Evolutionary conservation across 2,797 vertebrate genomes (phyloP), one percentile per base, ranked within the genome.

Genomic region (Leuciscus waleckii): DNA sequence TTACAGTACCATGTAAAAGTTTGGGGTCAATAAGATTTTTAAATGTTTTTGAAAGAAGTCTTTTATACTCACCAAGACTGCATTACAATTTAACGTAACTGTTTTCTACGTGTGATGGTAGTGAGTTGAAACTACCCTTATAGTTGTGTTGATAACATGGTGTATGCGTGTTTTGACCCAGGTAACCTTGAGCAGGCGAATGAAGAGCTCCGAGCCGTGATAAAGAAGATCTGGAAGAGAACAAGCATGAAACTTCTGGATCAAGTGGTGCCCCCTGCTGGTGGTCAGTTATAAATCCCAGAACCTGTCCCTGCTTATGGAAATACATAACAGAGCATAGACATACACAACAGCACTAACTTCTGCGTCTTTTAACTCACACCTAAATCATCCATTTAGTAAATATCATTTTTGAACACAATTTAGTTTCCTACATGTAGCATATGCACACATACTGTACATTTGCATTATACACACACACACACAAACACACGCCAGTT

Each of bases 141-240:
- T 86, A 79, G 69, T 46, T 39, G 61, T 8, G 54, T 19, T 2
- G 21, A 9, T 75, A 63, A 39, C 5, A 14, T 87, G 61, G 17
- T 89, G 51, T 73, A 29, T 77, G 17, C 89, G 43, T 73, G 37
- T 76, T 82, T 81, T 88, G 87, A 39, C 88, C 81, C 92, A 99
- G 98, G 98, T 83, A 99, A 99, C 92, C 94, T 99, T 75, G 98
- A 99, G 89, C 98, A 99, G 94, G 97, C 98, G 90, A 99, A 99
- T n/a, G 98, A 99, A 93, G 98, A 99, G 90, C 96, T 99, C 79
- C 94, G 98, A 89, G 98, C 98, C 0, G 98, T 99, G 88, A 99
- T 99, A 90, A 99, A 99, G 95, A 99, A 99, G 93, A 99, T 99
- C 89, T 99, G 98, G 98, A 99, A 99, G 93, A 96, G 98, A 93